Evolutionary conservation across 2,888 invertebrate species (phyloP).

Genomic region (Ferrisia virgata): DNA sequence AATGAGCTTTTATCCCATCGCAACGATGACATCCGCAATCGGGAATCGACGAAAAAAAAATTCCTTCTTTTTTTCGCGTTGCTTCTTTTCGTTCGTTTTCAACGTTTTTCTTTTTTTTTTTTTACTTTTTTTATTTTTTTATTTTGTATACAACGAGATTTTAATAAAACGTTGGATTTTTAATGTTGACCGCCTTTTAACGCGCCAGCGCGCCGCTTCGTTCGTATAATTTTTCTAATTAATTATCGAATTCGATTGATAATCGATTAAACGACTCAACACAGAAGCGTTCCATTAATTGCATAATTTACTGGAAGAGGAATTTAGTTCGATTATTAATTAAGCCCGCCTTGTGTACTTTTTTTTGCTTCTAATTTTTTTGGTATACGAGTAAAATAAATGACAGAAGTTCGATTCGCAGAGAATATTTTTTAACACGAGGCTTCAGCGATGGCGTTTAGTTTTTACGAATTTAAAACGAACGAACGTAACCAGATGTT

Average conservation of each 20-base stretch:
- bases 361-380: too few species aligned
- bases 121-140: not conserved
- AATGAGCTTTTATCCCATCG: constrained; percentile 36
- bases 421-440: too few species aligned
- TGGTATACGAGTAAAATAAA: too few species aligned
- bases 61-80: not conserved
- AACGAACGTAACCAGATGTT: too few species aligned
- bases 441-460: too few species aligned
- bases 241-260: not conserved
- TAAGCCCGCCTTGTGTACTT: too few species aligned
- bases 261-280: not conserved
- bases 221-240: not conserved
- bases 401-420: too few species aligned
- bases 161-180: constrained; percentile 3
- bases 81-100: not conserved
- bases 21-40: constrained; percentile 35
- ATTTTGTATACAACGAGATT: not conserved
- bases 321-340: not conserved
- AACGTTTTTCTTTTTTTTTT: not conserved
- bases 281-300: not conserved
- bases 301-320: not conserved
- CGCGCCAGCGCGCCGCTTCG: not conserved
- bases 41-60: constrained; percentile 32
- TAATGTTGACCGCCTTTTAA: not conserved
- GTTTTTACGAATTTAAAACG: too few species aligned